Evolutionary conservation across 1,140 invertebrate genomes (phyloP), one percentile per base, ranked within the genome.

Genomic region (Drepana arcuata): DNA sequence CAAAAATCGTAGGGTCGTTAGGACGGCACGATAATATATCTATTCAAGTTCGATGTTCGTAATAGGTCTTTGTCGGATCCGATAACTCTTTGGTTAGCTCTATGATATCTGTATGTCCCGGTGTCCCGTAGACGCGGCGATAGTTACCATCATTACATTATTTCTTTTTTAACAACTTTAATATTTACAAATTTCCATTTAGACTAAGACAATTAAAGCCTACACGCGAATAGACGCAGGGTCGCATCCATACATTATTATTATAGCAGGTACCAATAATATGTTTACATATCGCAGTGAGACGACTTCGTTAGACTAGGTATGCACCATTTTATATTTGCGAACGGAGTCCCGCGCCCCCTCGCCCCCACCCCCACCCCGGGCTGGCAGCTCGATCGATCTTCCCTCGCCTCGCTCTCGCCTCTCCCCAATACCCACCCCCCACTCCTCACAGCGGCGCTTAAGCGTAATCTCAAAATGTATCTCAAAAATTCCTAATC

Each of bases 1-100:
- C 74, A 82, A 81, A 81, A 82, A 73, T 82, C 78, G 74, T 79
- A 82, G 78, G 74, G 78, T 82, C 78, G 78, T 73, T 78, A 79
- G 78, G 78, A 82, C 78, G 78, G 78, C 78, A 79, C 78, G 72
- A 82, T 79, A 82, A 62, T 67, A 70, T 61, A 73, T 78, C 74
- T 82, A 82, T 82, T 69, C 74, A 78, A 79, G 57, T 82, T 82
- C 74, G 78, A 82, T 82, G 78, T 82, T 75, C 60, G 37, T 48
- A 50, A 63, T 73, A 78, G 73, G 73, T 77, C 65, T 69, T 70
- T 64, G 41, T 73, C 54, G 60, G 73, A 57, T 75, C 50, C n/a
- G n/a, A n/a, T n/a, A n/a, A n/a, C n/a, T n/a, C n/a, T n/a, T n/a
- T n/a, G n/a, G n/a, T n/a, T n/a, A 59, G 44, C 57, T 56, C 34